Evolutionary conservation across 2,797 vertebrate genomes (phyloP).

Genomic region (Lycodopsis pacificus): DNA sequence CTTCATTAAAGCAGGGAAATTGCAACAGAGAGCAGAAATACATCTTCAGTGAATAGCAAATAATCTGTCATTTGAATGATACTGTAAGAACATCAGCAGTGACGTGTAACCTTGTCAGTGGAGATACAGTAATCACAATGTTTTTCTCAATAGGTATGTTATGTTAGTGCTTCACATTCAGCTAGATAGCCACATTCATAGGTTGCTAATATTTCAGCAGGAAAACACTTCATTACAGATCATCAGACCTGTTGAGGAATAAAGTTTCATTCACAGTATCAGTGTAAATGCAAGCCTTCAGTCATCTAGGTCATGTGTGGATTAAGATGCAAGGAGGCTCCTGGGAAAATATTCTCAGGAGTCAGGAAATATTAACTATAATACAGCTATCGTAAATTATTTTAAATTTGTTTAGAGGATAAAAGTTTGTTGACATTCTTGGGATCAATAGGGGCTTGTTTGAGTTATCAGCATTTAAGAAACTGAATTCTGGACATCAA

Average conservation of each 20-base stretch:
- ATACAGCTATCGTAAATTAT: not conserved
- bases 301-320: not conserved
- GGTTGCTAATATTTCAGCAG: slow-evolving; percentile 1
- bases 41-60: slow-evolving; percentile 61
- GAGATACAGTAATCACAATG: slow-evolving; percentile 50
- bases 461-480: too few species aligned
- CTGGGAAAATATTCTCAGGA: not conserved
- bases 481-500: too few species aligned
- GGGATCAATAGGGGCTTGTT: too few species aligned
- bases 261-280: not conserved
- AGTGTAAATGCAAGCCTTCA: slow-evolving; percentile 12
- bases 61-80: slow-evolving; percentile 54
- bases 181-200: slow-evolving; percentile 5
- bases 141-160: slow-evolving; percentile 40
- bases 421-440: not conserved
- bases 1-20: slow-evolving; percentile 76
- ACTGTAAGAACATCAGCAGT: slow-evolving; percentile 37
- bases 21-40: slow-evolving; percentile 58
- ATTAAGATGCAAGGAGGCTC: not conserved
- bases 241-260: not conserved
- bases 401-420: not conserved
- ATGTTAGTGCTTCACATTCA: slow-evolving; percentile 3
- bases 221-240: slow-evolving; percentile 17
- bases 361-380: not conserved
- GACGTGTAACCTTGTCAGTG: slow-evolving; percentile 41